Base-by-base conservation (phyloP, 2,888 invertebrate species). In the Drosophila ustulata region DNA sequence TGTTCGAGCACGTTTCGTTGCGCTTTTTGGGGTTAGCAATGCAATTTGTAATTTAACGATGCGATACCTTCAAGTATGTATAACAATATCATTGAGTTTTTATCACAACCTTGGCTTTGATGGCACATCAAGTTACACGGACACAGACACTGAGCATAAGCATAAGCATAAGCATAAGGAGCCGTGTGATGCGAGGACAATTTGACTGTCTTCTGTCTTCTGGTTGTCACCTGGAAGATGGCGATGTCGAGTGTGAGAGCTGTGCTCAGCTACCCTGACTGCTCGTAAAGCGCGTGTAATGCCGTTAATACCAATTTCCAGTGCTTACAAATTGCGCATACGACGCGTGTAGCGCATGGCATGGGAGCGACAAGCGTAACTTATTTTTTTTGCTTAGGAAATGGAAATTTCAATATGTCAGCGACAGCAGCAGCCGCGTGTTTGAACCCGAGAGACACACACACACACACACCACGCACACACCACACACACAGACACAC, bases 251-350 rank as follows among this genome's bases (percentile, higher is more conserved):
- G 4, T 4, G 6, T 3, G 11, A 25, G 23, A 25, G 30, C 2
- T 66, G 62, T 57, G 68, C 39, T 37, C 37, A 37, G 51, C 59
- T 46, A 66, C 63, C 56, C 74, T 32, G 67, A 62, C 82, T 87
- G 75, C 80, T 77, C 75, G 75, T 85, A 82, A 87, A 77, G 78
- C 71, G 86, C 69, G 64, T 84, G 85, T 84, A 82, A 84, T 84
- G 62, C 88, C 77, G 83, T 84, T 88, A 88, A 88, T 88, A 78
- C 77, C 77, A 84, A 79, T 88, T 88, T 88, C 82, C 82, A 80
- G 71, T 71, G 73, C 75, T 85, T 75, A 75, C 85, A 85, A 84
- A 85, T 84, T 88, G 83, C 83, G 76, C 83, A 88, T 85, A 86
- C 84, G 80, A 73, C 83, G 75, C 75, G 78, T 78, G 71, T 76